Percentiles rank a stretch among this genome's conserved stretches.
phyloP scores from a whole-genome alignment of 2,797 vertebrate species.

The Falco biarmicus region DNA sequence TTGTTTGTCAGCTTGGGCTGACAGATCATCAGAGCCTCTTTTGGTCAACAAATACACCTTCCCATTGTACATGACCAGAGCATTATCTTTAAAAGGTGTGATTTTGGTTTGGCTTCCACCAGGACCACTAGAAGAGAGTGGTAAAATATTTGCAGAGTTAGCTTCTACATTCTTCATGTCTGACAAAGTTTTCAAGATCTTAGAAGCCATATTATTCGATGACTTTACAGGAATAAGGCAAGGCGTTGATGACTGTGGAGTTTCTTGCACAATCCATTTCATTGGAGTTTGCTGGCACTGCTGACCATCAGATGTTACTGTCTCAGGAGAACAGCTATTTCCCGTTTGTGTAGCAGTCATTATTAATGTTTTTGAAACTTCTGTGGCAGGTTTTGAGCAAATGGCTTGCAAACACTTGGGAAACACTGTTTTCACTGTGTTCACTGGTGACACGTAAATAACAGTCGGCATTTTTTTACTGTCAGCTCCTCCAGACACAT shows the following conservation, averaged over 20 bases:
- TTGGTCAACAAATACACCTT: constrained; percentile 78
- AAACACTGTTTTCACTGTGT: constrained; percentile 71
- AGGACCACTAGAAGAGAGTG: constrained; percentile 14
- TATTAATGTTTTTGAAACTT: constrained; percentile 48
- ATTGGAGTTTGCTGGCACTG: constrained; percentile 60
- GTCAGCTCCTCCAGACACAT: constrained; percentile 45
- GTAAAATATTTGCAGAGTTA: constrained; percentile 55
- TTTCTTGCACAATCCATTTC: constrained; percentile 78
- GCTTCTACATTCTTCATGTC: constrained; percentile 49
- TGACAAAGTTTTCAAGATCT: constrained; percentile 77
- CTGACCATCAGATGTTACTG: constrained; percentile 10
- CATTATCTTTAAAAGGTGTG: constrained; percentile 74
- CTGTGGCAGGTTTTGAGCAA: constrained; percentile 40
- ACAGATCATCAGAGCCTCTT: constrained; percentile 61
- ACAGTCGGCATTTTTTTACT: constrained; percentile 64
- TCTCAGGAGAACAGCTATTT: constrained; percentile 12
- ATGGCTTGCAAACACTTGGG: constrained; percentile 54
- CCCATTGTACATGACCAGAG: constrained; percentile 79
- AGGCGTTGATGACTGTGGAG: constrained; percentile 15
- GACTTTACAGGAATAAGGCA: constrained; percentile 79
- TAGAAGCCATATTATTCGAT: constrained; percentile 77
- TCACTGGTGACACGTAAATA: constrained; percentile 80
- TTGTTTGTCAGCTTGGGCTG: constrained; percentile 53
- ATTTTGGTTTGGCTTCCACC: constrained; percentile 58
- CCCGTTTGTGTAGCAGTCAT: constrained; percentile 28